phyloP scores from a whole-genome alignment of 2,113 vertebrate species.

The Merops nubicus region DNA sequence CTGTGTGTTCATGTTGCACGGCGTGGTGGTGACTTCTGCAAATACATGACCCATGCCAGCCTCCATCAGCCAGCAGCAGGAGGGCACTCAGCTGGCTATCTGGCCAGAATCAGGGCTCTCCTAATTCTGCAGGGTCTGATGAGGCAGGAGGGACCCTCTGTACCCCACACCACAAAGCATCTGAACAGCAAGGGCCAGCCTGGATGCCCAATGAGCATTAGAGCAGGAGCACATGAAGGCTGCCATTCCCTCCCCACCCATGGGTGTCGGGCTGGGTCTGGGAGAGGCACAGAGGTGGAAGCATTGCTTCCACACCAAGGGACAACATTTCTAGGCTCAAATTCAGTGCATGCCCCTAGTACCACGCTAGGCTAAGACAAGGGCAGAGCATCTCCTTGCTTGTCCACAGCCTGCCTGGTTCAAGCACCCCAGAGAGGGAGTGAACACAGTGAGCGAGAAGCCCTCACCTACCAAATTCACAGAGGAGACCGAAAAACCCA shows the following conservation, averaged over 20 bases:
- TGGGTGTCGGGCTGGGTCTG: background rate
- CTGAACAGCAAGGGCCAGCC: background rate
- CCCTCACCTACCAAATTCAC: constrained; percentile 89
- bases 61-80: background rate
- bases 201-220: background rate
- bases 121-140: background rate
- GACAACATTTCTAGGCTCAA: background rate
- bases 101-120: background rate
- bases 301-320: background rate
- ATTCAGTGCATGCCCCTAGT: background rate
- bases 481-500: constrained; percentile 91
- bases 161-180: no score
- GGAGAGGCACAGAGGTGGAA: background rate
- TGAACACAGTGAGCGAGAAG: background rate
- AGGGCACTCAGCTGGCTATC: background rate
- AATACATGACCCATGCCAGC: background rate
- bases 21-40: constrained; percentile 90
- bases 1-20: constrained; percentile 89
- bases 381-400: background rate
- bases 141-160: background rate
- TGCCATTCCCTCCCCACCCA: rapidly evolving
- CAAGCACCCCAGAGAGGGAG: background rate
- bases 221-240: rapidly evolving
- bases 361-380: background rate
- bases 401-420: background rate